These are phyloP conservation scores for Stomorhina lunata DNA, from an alignment of 2,888 invertebrate genomes.

Conservation along the genomic window DNA sequence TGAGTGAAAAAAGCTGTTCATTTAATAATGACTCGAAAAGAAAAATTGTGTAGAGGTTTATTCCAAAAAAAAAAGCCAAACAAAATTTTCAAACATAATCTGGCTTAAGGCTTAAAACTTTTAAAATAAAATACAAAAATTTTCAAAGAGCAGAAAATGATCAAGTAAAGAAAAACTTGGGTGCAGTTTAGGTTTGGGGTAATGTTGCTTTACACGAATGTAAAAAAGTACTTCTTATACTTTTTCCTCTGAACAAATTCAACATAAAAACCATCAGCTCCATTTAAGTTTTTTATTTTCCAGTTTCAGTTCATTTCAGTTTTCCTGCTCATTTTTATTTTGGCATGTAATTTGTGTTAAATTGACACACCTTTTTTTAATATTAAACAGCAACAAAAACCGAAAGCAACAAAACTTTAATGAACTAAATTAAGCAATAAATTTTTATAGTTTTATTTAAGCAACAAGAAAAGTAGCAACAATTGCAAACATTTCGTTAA, in stretches of 20 bases:
- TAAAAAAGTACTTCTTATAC: too few relatives aligned
- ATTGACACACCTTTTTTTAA: slow-evolving; percentile 65
- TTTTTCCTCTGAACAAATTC: slow-evolving; percentile 8
- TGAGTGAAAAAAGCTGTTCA: slow-evolving; percentile 1
- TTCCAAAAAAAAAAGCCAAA: not conserved
- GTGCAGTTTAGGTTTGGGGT: slow-evolving; percentile 48
- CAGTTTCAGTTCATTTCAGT: too few relatives aligned
- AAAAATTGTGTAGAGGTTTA: slow-evolving; percentile 45
- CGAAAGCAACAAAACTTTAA: slow-evolving; percentile 23
- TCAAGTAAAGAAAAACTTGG: slow-evolving; percentile 57
- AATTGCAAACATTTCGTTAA: not conserved
- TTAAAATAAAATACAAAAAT: slow-evolving; percentile 39
- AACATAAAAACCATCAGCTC: slow-evolving; percentile 47
- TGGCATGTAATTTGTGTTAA: slow-evolving; percentile 66
- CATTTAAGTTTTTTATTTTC: not conserved
- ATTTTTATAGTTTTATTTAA: slow-evolving; percentile 39
- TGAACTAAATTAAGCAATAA: slow-evolving; percentile 66
- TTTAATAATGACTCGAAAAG: slow-evolving; percentile 33
- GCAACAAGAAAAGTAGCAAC: not conserved
- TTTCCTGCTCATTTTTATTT: slow-evolving; percentile 49
- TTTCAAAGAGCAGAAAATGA: slow-evolving; percentile 27
- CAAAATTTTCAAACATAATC: slow-evolving; percentile 47
- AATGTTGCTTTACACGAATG: slow-evolving; percentile 10
- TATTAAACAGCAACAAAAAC: slow-evolving; percentile 29
- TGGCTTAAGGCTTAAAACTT: slow-evolving; percentile 46